Base-by-base conservation (phyloP, 2,797 vertebrate genomes). In the Enteromius treurensis region DNA sequence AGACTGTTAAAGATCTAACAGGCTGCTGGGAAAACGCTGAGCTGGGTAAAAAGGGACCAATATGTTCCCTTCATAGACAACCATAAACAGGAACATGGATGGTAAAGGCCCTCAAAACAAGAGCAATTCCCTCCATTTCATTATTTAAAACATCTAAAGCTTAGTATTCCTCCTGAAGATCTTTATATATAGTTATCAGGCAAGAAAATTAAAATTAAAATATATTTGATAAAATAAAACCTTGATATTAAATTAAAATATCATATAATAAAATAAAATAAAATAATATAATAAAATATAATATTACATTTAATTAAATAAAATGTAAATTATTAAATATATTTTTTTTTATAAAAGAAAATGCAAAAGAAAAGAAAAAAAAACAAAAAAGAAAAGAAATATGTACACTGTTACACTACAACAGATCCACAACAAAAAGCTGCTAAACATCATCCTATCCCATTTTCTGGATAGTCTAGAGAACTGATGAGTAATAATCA, bases 341-440 rank as follows among this genome's bases (percentile, higher is more conserved):
- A 42, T 42, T 10, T 37, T 42, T 42, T 42, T 37, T 7, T 0
- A 42, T 10, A 42, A 42, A 42, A 42, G 2, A 42, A 42, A 42
- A 42, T 42, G 40, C 40, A 40, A 40, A 40, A 40, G 6, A 40
- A 40, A 40, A 40, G 37, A 37, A 37, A 7, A 37, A 37, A 40
- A 40, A 40, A 42, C 10, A 2, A 42, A 42, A 42, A 42, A 42
- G 40, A 42, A 42, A 42, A 42, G 40, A 42, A 8, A 42, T 40
- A 40, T 42, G 40, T 42, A 42, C 7, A 42, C 40, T 42, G 37
- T 40, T 40, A 40, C 8, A 9, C 8, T 9, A 42, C 40, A 42
- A 42, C 40, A 42, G 40, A n/a, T 68, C 65, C 10, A 90, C 87
- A 85, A 88, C 74, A 87, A 62, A 81, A 86, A 77, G 91, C 90